Evolutionary conservation across 2,888 invertebrate genomes (phyloP).

Genomic region (Hydriomena furcata): DNA sequence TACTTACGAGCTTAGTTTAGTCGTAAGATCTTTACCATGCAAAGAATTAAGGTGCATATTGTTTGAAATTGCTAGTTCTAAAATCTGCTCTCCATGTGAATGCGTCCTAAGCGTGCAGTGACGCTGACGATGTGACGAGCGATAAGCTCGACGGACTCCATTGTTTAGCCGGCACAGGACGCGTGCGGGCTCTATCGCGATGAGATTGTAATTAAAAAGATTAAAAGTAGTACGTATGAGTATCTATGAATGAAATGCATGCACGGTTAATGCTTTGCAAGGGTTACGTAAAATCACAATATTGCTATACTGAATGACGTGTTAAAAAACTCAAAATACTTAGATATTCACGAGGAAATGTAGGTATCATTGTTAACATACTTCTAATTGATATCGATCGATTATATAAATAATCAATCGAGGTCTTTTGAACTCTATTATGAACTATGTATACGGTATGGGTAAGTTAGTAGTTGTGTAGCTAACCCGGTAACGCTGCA

Average conservation of each 20-base stretch:
- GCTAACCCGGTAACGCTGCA: constrained; percentile 8
- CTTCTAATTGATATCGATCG: no score
- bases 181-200: constrained; percentile 67
- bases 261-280: constrained; percentile 10
- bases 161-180: constrained; percentile 58
- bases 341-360: no score
- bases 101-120: constrained; percentile 53
- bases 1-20: no score
- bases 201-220: constrained; percentile 60
- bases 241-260: constrained; percentile 27
- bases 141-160: constrained; percentile 56
- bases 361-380: no score
- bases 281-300: background rate
- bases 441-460: no score
- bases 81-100: constrained; percentile 1
- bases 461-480: background rate
- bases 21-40: no score
- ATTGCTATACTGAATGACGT: no score
- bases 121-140: constrained; percentile 55
- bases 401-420: no score
- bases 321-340: background rate
- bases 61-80: no score
- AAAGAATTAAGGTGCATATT: no score
- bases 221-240: constrained; percentile 26
- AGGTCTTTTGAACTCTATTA: no score